phyloP scores from a whole-genome alignment of 1,140 invertebrate species.

The Lordiphosa collinella region DNA sequence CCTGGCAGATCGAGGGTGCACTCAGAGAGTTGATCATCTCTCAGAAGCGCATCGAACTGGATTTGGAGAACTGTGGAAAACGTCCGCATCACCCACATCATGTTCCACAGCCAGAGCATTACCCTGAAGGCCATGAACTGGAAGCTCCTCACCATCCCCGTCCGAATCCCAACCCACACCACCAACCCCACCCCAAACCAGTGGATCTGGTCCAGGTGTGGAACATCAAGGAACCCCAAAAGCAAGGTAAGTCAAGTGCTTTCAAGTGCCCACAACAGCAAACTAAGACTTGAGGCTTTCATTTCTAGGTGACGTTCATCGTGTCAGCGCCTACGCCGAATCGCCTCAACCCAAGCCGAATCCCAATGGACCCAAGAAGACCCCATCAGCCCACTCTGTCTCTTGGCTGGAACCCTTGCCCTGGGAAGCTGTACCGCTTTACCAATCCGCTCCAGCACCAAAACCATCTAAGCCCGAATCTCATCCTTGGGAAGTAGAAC shows the following conservation, averaged over 20 bases:
- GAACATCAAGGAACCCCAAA: slow-evolving; percentile 24
- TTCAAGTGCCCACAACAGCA: background rate
- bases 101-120: background rate
- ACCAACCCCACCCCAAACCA: slow-evolving; percentile 6
- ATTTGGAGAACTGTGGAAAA: slow-evolving; percentile 38
- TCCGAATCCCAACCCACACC: background rate
- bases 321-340: slow-evolving; percentile 26
- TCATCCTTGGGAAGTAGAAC: background rate
- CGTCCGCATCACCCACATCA: background rate
- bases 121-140: background rate
- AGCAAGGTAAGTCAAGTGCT: slow-evolving; percentile 17
- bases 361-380: background rate
- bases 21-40: slow-evolving; percentile 55
- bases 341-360: slow-evolving; percentile 14
- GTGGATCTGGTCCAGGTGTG: slow-evolving; percentile 31
- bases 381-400: slow-evolving; percentile 7
- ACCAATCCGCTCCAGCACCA: slow-evolving; percentile 16
- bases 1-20: slow-evolving; percentile 46
- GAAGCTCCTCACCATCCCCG: background rate
- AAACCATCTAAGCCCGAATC: slow-evolving; percentile 6
- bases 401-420: slow-evolving; percentile 48
- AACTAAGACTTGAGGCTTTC: background rate
- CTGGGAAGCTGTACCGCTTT: slow-evolving; percentile 31
- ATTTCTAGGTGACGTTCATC: slow-evolving; percentile 12
- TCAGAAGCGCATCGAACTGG: slow-evolving; percentile 56